Percentiles rank a stretch among this genome's conserved stretches.
Evolutionary conservation across 2,888 invertebrate genomes (phyloP).

Genomic region (Hemaris fuciformis): DNA sequence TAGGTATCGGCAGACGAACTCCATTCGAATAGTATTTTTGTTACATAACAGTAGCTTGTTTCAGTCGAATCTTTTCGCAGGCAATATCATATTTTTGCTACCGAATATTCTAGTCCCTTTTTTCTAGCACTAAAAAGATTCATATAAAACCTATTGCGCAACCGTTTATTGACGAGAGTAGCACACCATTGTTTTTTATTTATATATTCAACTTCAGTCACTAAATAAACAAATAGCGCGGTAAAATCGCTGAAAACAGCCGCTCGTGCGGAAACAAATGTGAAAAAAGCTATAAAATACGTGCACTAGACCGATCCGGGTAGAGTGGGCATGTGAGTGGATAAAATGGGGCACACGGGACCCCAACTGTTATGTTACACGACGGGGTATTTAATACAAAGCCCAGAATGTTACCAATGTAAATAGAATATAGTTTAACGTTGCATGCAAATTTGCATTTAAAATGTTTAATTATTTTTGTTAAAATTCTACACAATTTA

Average conservation of each 20-base stretch:
- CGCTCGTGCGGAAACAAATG: conserved; percentile 26
- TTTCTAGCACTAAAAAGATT: too few species aligned
- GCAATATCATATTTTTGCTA: too few species aligned
- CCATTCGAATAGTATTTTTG: neutral
- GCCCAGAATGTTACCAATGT: neutral
- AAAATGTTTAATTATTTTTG: neutral
- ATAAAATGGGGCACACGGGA: neutral
- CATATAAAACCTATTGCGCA: too few species aligned
- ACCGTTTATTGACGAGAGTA: too few species aligned
- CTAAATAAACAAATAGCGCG: conserved; percentile 44
- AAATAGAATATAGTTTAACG: neutral
- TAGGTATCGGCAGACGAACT: neutral
- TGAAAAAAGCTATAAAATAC: neutral
- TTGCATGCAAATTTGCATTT: too few species aligned
- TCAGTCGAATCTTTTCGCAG: neutral
- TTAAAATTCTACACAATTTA: neutral
- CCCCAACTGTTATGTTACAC: neutral
- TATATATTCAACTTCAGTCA: conserved; percentile 10
- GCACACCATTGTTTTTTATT: neutral
- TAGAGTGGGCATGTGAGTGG: neutral
- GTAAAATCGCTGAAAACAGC: conserved; percentile 37
- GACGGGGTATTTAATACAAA: neutral
- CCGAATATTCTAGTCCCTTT: too few species aligned
- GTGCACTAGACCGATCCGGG: neutral
- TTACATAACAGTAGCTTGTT: neutral